These are phyloP conservation scores for Crypturellus undulatus DNA, from an alignment of 2,113 vertebrate genomes.

Conservation along the genomic window DNA sequence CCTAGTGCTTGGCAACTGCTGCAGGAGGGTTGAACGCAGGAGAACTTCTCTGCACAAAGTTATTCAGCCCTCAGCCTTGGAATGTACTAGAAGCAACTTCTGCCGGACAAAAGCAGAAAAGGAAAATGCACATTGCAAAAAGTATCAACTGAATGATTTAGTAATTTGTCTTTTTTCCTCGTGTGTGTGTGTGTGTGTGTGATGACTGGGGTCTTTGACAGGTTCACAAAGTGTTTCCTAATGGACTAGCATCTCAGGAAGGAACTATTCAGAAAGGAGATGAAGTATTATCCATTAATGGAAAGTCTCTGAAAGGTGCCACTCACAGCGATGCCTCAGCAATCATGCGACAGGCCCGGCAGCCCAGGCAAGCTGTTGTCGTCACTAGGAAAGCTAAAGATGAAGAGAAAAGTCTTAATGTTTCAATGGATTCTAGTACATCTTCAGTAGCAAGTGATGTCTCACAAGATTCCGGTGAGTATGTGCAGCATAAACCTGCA, in stretches of 20 bases:
- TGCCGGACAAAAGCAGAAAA: neutral
- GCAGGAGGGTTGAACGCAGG: neutral
- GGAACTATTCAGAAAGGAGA: slow-evolving; percentile 94
- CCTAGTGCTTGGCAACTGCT: neutral
- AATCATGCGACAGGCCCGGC: slow-evolving; percentile 86
- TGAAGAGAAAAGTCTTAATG: slow-evolving; percentile 16
- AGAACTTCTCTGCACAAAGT: neutral
- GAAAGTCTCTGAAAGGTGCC: slow-evolving; percentile 87
- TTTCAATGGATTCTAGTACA: slow-evolving; percentile 16
- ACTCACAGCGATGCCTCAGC: slow-evolving; percentile 86
- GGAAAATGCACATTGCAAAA: neutral
- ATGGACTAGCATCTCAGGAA: slow-evolving; percentile 89
- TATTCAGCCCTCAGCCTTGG: neutral
- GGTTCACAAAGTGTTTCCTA: slow-evolving; percentile 93
- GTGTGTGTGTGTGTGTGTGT: neutral
- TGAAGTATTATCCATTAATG: slow-evolving; percentile 94
- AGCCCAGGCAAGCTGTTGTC: slow-evolving; percentile 87
- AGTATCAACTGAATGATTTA: neutral
- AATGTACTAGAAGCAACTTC: neutral
- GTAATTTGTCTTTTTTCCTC: neutral
- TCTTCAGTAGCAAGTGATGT: slow-evolving; percentile 44
- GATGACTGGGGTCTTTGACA: slow-evolving; percentile 51
- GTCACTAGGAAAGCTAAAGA: slow-evolving; percentile 82
- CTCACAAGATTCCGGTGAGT: slow-evolving; percentile 63
- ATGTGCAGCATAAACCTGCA: neutral